Conservation (phyloP, 1,140 invertebrate species). For the Helicoverpa armigera region DNA sequence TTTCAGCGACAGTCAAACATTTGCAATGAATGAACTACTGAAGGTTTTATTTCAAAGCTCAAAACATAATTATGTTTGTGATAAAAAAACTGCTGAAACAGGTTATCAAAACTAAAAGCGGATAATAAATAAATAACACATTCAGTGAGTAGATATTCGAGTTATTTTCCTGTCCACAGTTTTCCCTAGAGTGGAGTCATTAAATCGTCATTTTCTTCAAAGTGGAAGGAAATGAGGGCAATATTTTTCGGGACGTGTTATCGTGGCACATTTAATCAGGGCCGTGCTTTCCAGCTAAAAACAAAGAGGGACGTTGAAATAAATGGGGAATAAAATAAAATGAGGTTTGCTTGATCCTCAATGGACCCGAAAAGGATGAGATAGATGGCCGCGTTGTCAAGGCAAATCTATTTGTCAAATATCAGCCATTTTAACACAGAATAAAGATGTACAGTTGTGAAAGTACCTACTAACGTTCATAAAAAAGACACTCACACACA, state of each 20-base stretch:
- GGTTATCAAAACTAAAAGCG: background rate
- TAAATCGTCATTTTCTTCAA: conserved; percentile 45
- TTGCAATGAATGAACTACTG: too few relatives aligned
- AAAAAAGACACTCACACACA: too few relatives aligned
- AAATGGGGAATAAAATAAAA: conserved; percentile 31
- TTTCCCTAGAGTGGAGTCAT: conserved; percentile 13
- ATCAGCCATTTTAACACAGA: too few relatives aligned
- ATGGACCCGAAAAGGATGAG: background rate
- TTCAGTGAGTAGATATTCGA: background rate
- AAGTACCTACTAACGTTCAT: too few relatives aligned
- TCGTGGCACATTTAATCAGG: conserved; percentile 26
- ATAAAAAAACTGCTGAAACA: too few relatives aligned
- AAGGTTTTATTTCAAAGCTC: too few relatives aligned
- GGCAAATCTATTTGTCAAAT: background rate
- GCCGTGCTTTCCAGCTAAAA: conserved; percentile 12
- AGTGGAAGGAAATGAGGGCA: conserved; percentile 36
- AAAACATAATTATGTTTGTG: too few relatives aligned
- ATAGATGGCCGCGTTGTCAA: background rate
- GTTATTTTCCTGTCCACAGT: background rate
- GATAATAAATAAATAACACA: background rate
- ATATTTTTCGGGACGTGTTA: conserved; percentile 42
- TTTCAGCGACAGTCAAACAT: too few relatives aligned
- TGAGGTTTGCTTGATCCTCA: background rate
- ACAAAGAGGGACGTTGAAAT: conserved; percentile 4
- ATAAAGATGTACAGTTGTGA: too few relatives aligned